Evolutionary conservation across 2,888 invertebrate genomes (phyloP).

Genomic region (Lasioglossum oenotherae): DNA sequence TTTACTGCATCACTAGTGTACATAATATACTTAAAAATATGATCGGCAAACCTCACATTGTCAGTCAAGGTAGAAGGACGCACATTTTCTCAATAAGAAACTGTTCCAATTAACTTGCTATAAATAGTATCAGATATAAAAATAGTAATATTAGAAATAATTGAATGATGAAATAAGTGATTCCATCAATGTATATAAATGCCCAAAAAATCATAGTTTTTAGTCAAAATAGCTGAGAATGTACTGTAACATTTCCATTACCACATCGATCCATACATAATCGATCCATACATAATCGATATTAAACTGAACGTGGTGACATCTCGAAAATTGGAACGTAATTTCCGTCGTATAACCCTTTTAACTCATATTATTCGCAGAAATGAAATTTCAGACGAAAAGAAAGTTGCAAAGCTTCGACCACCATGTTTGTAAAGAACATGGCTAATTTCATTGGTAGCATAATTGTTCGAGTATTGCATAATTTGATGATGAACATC

Average conservation of each 20-base stretch:
- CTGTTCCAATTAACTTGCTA: not conserved
- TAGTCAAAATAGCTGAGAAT: not conserved
- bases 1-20: not conserved
- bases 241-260: not conserved
- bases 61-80: not conserved
- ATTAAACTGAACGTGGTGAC: not conserved
- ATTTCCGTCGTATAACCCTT: not conserved
- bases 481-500: conserved; percentile 63
- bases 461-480: conserved; percentile 50
- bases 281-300: no score
- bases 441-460: conserved; percentile 23
- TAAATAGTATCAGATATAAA: not conserved
- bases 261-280: no score
- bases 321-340: not conserved
- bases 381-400: not conserved
- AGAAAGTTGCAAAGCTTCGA: not conserved
- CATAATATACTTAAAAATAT: not conserved
- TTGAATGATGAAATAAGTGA: not conserved
- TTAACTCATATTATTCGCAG: not conserved
- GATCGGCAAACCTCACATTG: not conserved
- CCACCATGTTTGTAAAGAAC: conserved; percentile 13
- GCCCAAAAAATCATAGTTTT: not conserved
- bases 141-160: not conserved
- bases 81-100: not conserved
- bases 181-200: not conserved